Evolutionary conservation across 2,113 vertebrate genomes (phyloP).

Genomic region (Montifringilla adamsi): DNA sequence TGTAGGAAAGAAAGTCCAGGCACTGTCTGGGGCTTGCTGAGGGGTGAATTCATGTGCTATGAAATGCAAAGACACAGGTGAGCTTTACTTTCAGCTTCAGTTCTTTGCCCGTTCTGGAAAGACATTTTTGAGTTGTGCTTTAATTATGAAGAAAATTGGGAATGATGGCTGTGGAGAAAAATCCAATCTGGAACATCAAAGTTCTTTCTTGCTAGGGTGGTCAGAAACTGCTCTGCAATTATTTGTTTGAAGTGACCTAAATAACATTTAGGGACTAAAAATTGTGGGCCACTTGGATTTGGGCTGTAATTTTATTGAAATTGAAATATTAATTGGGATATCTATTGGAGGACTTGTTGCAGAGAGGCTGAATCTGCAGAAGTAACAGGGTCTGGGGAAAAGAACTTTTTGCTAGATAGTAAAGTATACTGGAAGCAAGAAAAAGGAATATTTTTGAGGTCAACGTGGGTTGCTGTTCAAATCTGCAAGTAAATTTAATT

Average conservation of each 20-base stretch:
- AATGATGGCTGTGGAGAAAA: not conserved
- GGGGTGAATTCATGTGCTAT: not conserved
- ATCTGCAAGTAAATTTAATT: conserved; percentile 21
- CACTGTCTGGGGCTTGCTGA: not conserved
- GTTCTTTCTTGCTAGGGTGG: not conserved
- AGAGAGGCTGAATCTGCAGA: not conserved
- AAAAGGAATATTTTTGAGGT: not conserved
- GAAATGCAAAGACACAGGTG: not conserved
- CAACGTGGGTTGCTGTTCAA: not conserved
- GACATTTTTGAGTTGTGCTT: not conserved
- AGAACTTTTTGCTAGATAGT: not conserved
- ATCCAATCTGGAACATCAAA: not conserved
- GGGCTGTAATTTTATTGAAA: not conserved
- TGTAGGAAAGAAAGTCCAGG: not conserved
- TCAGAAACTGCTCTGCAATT: not conserved
- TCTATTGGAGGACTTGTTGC: not conserved
- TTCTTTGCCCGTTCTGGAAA: not conserved
- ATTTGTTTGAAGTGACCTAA: conserved; percentile 35
- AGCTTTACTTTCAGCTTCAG: not conserved
- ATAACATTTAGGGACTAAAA: not conserved
- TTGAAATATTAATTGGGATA: not conserved
- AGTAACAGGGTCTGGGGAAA: not conserved
- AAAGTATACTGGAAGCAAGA: not conserved
- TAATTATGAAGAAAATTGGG: conserved; percentile 12
- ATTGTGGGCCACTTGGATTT: not conserved